These are phyloP conservation scores for Promerops cafer DNA, from an alignment of 2,113 vertebrate genomes.

Conservation along the genomic window DNA sequence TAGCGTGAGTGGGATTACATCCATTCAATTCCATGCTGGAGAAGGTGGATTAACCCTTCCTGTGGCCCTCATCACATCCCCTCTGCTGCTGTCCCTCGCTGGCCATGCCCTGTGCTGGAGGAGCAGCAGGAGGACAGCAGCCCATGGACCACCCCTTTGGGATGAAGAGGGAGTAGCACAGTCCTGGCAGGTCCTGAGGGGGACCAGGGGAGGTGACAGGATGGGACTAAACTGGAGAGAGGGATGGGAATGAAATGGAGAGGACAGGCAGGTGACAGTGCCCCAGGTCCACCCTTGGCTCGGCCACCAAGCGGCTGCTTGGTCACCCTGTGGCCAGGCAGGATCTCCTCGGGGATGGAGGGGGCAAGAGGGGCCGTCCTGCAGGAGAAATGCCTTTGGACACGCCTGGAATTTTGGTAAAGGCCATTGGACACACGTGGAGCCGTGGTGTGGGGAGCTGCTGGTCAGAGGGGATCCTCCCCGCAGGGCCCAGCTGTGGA, in stretches of 20 bases:
- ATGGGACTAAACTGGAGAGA: background rate
- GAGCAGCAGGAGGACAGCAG: background rate
- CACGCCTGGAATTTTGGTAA: background rate
- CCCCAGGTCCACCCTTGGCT: background rate
- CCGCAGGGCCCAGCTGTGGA: background rate
- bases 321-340: background rate
- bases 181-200: background rate
- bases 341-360: accelerated
- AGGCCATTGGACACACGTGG: accelerated
- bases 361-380: background rate
- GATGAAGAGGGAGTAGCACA: background rate
- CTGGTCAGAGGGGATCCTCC: background rate
- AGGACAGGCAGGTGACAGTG: background rate
- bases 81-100: accelerated
- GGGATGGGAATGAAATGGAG: background rate
- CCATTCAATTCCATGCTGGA: background rate
- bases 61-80: background rate
- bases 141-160: background rate
- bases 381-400: background rate
- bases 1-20: background rate
- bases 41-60: background rate
- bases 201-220: background rate
- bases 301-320: accelerated
- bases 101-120: accelerated
- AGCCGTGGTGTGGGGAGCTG: accelerated